Percentiles rank a stretch among this genome's conserved stretches.
phyloP scores from a whole-genome alignment of 2,113 vertebrate genomes.

The Phalacrocorax pelagicus region DNA sequence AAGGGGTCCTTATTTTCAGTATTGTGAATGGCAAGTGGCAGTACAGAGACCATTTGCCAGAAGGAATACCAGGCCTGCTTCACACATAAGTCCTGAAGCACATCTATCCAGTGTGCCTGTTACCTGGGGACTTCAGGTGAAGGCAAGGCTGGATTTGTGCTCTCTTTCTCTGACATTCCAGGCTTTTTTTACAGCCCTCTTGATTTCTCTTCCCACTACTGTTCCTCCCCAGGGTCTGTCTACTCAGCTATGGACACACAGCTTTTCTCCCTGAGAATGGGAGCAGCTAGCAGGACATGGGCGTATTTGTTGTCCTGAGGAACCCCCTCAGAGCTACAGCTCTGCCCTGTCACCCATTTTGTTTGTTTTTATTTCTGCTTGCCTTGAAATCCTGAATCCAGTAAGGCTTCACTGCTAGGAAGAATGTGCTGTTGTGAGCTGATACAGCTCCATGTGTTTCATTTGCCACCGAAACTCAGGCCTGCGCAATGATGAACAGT shows the following conservation, averaged over 20 bases:
- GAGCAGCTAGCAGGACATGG: not conserved
- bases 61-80: not conserved
- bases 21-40: not conserved
- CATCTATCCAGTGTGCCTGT: accelerated
- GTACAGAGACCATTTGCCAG: not conserved
- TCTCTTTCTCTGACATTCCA: not conserved
- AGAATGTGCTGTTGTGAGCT: not conserved
- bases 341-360: not conserved
- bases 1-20: not conserved
- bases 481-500: not conserved
- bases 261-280: not conserved
- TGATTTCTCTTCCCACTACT: not conserved
- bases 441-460: not conserved
- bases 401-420: not conserved
- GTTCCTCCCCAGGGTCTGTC: not conserved
- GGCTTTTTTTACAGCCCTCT: not conserved
- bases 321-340: not conserved
- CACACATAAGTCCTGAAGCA: not conserved
- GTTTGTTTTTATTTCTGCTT: not conserved
- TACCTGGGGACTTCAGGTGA: not conserved
- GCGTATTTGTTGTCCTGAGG: not conserved
- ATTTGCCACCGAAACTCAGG: not conserved
- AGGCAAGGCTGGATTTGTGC: not conserved
- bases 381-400: not conserved
- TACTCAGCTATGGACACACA: accelerated